Conservation (phyloP, 2,888 invertebrate genomes). For the Tetragonisca angustula region DNA sequence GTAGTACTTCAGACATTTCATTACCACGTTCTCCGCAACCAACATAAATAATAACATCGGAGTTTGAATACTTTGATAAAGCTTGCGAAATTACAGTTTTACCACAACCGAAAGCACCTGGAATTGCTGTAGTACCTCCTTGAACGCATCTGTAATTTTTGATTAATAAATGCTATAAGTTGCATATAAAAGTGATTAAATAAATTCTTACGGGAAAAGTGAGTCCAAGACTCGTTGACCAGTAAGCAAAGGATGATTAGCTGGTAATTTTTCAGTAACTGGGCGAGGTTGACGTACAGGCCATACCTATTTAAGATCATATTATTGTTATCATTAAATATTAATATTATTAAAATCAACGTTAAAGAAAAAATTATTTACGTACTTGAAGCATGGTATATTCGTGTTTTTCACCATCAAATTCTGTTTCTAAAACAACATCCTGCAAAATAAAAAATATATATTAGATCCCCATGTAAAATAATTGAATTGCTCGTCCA, state of each 20-base stretch:
- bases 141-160: constrained; percentile 92
- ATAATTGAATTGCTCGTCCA: not conserved
- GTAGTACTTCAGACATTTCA: constrained; percentile 99
- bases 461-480: not conserved
- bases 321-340: not conserved
- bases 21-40: constrained; percentile 99
- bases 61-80: constrained; percentile 99
- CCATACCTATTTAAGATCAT: constrained; percentile 89
- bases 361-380: not conserved
- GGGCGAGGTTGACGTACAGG: constrained; percentile 99
- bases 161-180: not conserved
- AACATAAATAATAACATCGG: constrained; percentile 99
- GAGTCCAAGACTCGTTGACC: constrained; percentile 99
- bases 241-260: constrained; percentile 98
- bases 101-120: constrained; percentile 99
- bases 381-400: constrained; percentile 96
- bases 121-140: constrained; percentile 99
- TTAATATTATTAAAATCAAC: too few relatives aligned
- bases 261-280: constrained; percentile 98
- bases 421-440: constrained; percentile 98
- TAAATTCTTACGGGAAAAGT: constrained; percentile 93
- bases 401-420: constrained; percentile 96
- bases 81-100: constrained; percentile 99
- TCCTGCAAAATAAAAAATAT: constrained; percentile 88
- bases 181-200: not conserved